Conservation (phyloP, 2,113 vertebrate genomes). For the Aspiorhynchus laticeps region DNA sequence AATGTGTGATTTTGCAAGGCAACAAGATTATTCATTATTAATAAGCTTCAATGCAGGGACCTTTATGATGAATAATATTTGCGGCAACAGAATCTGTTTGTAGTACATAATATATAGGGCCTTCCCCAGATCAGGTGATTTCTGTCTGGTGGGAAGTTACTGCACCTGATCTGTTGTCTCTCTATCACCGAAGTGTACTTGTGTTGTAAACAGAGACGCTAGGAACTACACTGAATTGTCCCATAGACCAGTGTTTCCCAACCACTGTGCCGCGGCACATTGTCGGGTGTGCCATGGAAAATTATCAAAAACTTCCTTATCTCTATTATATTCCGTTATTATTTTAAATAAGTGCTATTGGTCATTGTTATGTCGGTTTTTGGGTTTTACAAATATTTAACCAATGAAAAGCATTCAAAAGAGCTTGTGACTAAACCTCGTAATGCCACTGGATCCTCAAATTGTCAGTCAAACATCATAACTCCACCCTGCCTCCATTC, state of each 20-base stretch:
- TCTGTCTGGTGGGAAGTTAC: not conserved
- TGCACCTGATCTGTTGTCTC: conserved; percentile 42
- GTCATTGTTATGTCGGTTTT: too few relatives aligned
- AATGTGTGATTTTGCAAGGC: conserved; percentile 66
- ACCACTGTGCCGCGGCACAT: too few relatives aligned
- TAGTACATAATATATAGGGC: not conserved
- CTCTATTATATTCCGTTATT: too few relatives aligned
- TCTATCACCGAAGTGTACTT: not conserved
- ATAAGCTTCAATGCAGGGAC: not conserved
- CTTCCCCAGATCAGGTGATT: not conserved
- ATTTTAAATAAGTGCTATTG: too few relatives aligned
- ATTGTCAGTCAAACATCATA: too few relatives aligned
- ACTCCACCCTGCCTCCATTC: too few relatives aligned
- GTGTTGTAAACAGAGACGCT: not conserved
- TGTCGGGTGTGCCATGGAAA: too few relatives aligned
- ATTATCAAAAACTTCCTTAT: too few relatives aligned
- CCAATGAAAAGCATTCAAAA: too few relatives aligned
- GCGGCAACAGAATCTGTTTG: not conserved
- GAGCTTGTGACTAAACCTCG: too few relatives aligned
- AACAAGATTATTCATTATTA: conserved; percentile 70
- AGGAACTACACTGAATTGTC: not conserved
- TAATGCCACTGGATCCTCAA: too few relatives aligned
- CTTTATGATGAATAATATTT: not conserved
- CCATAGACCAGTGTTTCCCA: not conserved
- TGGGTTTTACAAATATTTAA: too few relatives aligned